A percentile compares a stretch with the other conserved stretches of the same genome.
These are phyloP conservation scores for Macrocentrus cingulum DNA, from an alignment of 1,140 invertebrate species.

Conservation along the genomic window DNA sequence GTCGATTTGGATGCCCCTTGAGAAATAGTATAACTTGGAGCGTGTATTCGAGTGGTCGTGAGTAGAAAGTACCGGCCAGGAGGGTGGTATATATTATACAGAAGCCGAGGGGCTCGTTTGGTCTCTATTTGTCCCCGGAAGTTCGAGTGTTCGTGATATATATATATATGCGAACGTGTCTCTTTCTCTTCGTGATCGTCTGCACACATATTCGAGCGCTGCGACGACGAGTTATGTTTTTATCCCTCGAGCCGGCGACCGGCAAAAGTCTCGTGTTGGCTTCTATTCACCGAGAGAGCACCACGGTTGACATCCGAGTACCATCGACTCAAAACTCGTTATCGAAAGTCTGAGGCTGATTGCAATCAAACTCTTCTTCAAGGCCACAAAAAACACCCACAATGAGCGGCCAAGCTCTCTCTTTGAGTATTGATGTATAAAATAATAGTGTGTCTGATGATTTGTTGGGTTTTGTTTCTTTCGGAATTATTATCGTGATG, in stretches of 20 bases:
- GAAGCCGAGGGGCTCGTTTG: conserved; percentile 31
- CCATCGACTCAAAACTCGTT: conserved; percentile 38
- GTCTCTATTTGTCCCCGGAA: conserved; percentile 37
- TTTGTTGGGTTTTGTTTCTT: too few species aligned
- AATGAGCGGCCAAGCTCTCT: too few species aligned
- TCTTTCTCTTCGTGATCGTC: conserved; percentile 1
- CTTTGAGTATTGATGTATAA: too few species aligned
- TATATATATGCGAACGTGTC: conserved; percentile 1
- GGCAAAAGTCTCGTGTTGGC: not conserved
- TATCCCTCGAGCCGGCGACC: conserved; percentile 20
- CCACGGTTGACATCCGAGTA: conserved; percentile 28
- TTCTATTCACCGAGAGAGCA: conserved; percentile 1
- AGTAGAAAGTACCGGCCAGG: conserved; percentile 31
- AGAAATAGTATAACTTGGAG: conserved; percentile 28
- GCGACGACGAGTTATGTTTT: conserved; percentile 20
- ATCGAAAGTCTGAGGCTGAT: conserved; percentile 42
- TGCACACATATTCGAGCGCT: too few species aligned
- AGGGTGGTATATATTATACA: conserved; percentile 29
- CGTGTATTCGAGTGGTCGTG: conserved; percentile 28
- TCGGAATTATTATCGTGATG: too few species aligned
- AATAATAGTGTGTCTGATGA: too few species aligned
- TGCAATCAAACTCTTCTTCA: conserved; percentile 46
- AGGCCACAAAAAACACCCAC: too few species aligned
- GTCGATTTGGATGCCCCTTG: not conserved
- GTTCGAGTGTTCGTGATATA: conserved; percentile 34